Base-by-base conservation (phyloP, 1,140 invertebrate genomes). In the Aphelenchoides avenae region DNA sequence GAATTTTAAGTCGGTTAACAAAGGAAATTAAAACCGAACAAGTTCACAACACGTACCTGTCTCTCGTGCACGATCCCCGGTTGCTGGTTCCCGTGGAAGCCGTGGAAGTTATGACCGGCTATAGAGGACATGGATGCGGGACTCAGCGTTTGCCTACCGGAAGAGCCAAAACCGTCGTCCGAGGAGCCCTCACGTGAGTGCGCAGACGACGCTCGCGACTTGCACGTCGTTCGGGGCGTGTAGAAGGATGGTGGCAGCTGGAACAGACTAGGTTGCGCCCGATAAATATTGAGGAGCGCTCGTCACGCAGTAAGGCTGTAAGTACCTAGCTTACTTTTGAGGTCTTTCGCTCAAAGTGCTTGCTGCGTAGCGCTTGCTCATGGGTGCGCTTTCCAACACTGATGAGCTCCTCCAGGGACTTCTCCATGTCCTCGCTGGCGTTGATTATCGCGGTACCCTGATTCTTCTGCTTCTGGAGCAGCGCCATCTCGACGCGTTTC, bases 161-260 rank as follows among this genome's bases (percentile, higher is more conserved):
- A 58, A 4, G 57, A 47, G 11, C 55, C 54, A 26, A 57, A 57
- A 22, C 55, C 55, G 37, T 57, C 55, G 27, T 57, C 55, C 2
- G 50, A 52, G n/a, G 50, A 52, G 50, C 50, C 50, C 5, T 52
- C 50, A 15, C 42, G 55, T 13, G 55, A 57, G 43, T 57, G 55
- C 18, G 50, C 55, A 42, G 53, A 58, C 18, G 53, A 58, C 9
- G 50, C 55, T n/a, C 55, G 55, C 11, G 55, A 57, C 27, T 57
- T 52, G 24, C 44, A 56, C 1, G 43, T 52, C 44, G 24, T 53
- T 29, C 22, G 30, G n/a, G 4, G 55, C 37, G 18, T 24, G 54
- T 33, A 56, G 9, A 24, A 37, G 9, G 31, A 57, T n/a, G n/a
- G n/a, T n/a, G 30, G 49, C 37, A 2, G 7, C 26, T 11, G 55